phyloP scores from a whole-genome alignment of 1,140 invertebrate species.

The Diploscapter pachys region DNA sequence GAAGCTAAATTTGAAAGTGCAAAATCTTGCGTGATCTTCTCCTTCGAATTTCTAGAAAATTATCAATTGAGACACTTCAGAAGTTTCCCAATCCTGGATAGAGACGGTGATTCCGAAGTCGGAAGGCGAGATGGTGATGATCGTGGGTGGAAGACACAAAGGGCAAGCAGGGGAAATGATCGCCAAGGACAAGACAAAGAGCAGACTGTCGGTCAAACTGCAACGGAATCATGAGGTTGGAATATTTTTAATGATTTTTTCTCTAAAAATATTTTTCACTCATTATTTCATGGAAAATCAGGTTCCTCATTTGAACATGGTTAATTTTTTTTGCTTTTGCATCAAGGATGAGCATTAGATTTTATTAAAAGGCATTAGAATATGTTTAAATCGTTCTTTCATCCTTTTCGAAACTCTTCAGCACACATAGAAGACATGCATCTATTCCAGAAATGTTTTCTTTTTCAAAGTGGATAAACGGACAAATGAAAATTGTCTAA shows the following conservation, averaged over 20 bases:
- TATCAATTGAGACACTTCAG: background rate
- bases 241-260: no score
- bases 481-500: no score
- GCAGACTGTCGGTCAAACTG: background rate
- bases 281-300: no score
- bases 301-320: background rate
- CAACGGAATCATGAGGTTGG: background rate
- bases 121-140: conserved; percentile 22
- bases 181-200: conserved; percentile 17
- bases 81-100: conserved; percentile 24
- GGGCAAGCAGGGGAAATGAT: conserved; percentile 18
- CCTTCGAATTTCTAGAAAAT: no score
- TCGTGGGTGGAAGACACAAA: conserved; percentile 13
- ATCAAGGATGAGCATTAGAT: no score
- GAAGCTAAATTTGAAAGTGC: background rate
- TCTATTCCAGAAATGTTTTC: no score
- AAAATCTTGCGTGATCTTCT: no score
- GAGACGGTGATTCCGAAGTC: conserved; percentile 32
- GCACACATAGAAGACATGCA: background rate
- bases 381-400: background rate
- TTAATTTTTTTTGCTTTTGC: background rate
- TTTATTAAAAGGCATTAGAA: background rate
- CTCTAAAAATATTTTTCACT: no score
- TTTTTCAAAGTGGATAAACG: no score
- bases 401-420: background rate